A percentile compares a stretch with the other conserved stretches of the same genome.
These are phyloP conservation scores for Zophobas morio DNA, from an alignment of 1,140 invertebrate species.

Conservation along the genomic window DNA sequence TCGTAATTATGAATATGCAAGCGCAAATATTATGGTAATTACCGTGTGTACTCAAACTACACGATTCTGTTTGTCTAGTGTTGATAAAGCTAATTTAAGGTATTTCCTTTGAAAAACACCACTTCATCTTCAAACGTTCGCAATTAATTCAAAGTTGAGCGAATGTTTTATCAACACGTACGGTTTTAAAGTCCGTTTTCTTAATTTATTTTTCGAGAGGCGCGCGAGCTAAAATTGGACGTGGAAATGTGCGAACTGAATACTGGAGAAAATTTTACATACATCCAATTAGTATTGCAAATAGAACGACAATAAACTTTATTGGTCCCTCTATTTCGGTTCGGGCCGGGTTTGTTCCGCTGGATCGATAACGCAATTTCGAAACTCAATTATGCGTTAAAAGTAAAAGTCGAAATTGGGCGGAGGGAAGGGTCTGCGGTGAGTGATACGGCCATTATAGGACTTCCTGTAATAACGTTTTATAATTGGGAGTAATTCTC, in stretches of 20 bases:
- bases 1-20: conserved; percentile 35
- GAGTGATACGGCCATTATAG: no score
- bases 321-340: conserved; percentile 19
- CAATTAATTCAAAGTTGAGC: background rate
- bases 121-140: background rate
- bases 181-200: background rate
- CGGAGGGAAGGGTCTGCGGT: background rate
- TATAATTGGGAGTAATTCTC: no score
- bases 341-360: conserved; percentile 13
- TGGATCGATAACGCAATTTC: conserved; percentile 12
- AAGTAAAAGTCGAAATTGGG: background rate
- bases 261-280: conserved; percentile 1
- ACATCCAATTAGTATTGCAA: conserved; percentile 22
- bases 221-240: background rate
- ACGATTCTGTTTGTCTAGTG: conserved; percentile 19
- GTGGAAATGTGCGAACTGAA: background rate
- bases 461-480: no score
- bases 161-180: background rate
- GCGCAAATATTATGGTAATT: conserved; percentile 35
- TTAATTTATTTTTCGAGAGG: background rate
- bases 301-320: conserved; percentile 28
- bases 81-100: conserved; percentile 8
- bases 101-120: conserved; percentile 25
- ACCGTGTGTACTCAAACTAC: conserved; percentile 3
- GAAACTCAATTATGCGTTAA: conserved; percentile 10